Base-by-base conservation (phyloP, 2,888 invertebrate genomes). In the Chalcosyrphus nemorum region DNA sequence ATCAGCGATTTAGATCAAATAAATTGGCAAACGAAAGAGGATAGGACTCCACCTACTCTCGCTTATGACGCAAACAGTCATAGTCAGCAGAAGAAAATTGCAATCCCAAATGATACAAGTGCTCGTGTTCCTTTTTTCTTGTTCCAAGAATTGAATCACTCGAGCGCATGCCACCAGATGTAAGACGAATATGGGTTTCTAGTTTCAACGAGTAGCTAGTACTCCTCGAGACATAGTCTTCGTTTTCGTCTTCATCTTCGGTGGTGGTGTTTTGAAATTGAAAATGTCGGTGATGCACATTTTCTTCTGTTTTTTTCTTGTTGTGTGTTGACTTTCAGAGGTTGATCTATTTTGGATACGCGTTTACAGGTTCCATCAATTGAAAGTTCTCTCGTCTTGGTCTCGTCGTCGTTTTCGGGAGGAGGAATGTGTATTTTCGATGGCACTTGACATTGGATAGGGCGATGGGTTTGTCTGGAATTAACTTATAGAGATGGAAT, bases 381-480 rank as follows among this genome's bases (percentile, higher is more conserved):
- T 27, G 50, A 47, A 32, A 7, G 21, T 13, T 13, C 21, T 32
- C 29, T n/a, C n/a, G n/a, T n/a, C n/a, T n/a, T n/a, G n/a, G 6
- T 9, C 11, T 45, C 19, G 19, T 11, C 7, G 4, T n/a, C 19
- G 13, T 45, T 19, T 17, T 4, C 9, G 35, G 50, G 17, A 32
- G 19, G 11, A 57, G 13, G 38, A 57, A 38, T 59, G 21, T 38
- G 50, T 70, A 17, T 41, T 27, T 47, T 27, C 57, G 47, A 19
- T 59, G 71, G 32, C 71, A 72, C 71, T 72, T 72, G 71, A 72
- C 71, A 72, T 72, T 72, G 59, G 41, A 52, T 29, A 38, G 11
- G 21, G 29, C n/a, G 15, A 32, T 32, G 43, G 19, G 29, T 43
- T 21, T 27, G 38, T 19, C 13, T 27, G 29, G 41, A 68, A 24